These are phyloP conservation scores for Meghimatium bilineatum DNA, from an alignment of 2,888 invertebrate genomes.

Conservation along the genomic window DNA sequence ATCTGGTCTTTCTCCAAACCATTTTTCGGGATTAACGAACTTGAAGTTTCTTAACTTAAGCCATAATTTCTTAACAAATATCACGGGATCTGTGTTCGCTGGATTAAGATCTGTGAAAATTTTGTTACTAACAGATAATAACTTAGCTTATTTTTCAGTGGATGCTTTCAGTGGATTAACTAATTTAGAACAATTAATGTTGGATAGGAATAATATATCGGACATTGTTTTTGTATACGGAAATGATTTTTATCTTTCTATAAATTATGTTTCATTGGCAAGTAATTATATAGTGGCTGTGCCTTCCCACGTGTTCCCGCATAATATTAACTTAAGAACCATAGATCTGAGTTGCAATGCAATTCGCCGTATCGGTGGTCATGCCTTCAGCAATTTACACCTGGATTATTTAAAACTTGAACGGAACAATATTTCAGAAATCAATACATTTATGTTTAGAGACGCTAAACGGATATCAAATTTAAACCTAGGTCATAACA, in stretches of 20 bases:
- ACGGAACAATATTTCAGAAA: slow-evolving; percentile 57
- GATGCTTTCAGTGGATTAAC: slow-evolving; percentile 38
- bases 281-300: slow-evolving; percentile 56
- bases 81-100: slow-evolving; percentile 1
- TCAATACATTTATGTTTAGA: slow-evolving; percentile 57
- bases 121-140: slow-evolving; percentile 21
- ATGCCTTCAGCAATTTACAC: slow-evolving; percentile 58
- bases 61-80: slow-evolving; percentile 16
- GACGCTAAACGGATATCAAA: slow-evolving; percentile 56
- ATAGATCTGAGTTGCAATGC: slow-evolving; percentile 60
- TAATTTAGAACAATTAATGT: background rate
- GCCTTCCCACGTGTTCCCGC: slow-evolving; percentile 57
- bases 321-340: slow-evolving; percentile 53
- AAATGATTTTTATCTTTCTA: slow-evolving; percentile 38
- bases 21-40: slow-evolving; percentile 32
- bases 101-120: slow-evolving; percentile 6
- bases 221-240: slow-evolving; percentile 30
- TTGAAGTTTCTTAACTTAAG: slow-evolving; percentile 29
- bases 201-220: slow-evolving; percentile 27
- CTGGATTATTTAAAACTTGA: slow-evolving; percentile 57
- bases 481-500: slow-evolving; percentile 60
- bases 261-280: slow-evolving; percentile 44
- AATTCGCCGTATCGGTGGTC: slow-evolving; percentile 55
- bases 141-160: slow-evolving; percentile 9
- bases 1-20: background rate